Conservation (phyloP, 2,797 vertebrate genomes). For the Lacerta agilis region DNA sequence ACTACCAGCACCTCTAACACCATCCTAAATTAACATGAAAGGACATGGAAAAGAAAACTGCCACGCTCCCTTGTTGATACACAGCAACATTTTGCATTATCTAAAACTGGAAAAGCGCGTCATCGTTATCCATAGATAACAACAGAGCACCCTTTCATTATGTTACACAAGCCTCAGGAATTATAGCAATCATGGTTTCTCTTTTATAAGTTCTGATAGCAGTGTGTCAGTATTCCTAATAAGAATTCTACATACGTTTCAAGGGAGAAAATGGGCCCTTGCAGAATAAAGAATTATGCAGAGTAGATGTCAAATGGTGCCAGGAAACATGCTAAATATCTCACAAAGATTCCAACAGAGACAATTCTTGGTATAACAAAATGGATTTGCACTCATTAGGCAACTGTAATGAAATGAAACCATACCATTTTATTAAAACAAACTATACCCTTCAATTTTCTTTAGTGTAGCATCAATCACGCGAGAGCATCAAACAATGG, state of each 20-base stretch:
- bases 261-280: slow-evolving; percentile 18
- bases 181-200: slow-evolving; percentile 11
- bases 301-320: slow-evolving; percentile 11
- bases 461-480: slow-evolving; percentile 35
- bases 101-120: background rate
- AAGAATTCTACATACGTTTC: slow-evolving; percentile 11
- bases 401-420: slow-evolving; percentile 31
- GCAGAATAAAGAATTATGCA: slow-evolving; percentile 21
- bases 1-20: background rate
- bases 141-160: slow-evolving; percentile 14
- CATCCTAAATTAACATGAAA: background rate
- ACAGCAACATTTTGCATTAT: background rate
- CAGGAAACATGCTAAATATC: slow-evolving; percentile 37
- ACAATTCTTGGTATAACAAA: slow-evolving; percentile 21
- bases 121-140: background rate
- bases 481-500: slow-evolving; percentile 14
- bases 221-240: slow-evolving; percentile 21
- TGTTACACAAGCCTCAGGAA: background rate
- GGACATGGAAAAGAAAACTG: background rate
- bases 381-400: slow-evolving; percentile 33
- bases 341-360: slow-evolving; percentile 40
- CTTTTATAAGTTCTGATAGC: slow-evolving; percentile 1
- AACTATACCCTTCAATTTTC: slow-evolving; percentile 39
- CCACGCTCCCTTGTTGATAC: background rate
- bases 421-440: slow-evolving; percentile 41